A percentile compares a stretch with the other conserved stretches of the same genome.
phyloP scores from a whole-genome alignment of 2,888 invertebrate species.

The Tipula lateralis region DNA sequence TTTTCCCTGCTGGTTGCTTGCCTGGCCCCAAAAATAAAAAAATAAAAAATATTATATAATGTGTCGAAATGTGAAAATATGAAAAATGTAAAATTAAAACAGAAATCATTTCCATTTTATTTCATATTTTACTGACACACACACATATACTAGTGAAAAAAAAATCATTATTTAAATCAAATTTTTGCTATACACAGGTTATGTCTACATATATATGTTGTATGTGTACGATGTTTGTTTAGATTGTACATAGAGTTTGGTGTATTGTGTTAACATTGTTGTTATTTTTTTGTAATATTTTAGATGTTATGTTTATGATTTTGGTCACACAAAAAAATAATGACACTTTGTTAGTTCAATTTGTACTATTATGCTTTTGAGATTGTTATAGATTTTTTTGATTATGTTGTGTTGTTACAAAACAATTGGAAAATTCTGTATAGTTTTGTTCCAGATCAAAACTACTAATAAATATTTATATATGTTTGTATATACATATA shows the following conservation, averaged over 20 bases:
- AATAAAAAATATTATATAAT: background rate
- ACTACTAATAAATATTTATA: background rate
- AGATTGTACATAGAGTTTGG: background rate
- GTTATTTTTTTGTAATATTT: background rate
- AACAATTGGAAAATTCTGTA: background rate
- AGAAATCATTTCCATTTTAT: background rate
- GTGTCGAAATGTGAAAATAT: background rate
- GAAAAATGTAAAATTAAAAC: background rate
- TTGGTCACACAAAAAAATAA: slow-evolving; percentile 19
- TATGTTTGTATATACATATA: background rate
- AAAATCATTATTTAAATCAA: slow-evolving; percentile 19
- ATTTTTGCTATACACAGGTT: background rate
- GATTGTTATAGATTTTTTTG: background rate
- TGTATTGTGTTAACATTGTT: background rate
- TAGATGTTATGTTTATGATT: slow-evolving; percentile 4
- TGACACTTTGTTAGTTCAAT: slow-evolving; percentile 24
- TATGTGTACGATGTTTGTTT: background rate
- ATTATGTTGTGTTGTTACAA: background rate
- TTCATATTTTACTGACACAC: background rate
- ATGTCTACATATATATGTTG: background rate
- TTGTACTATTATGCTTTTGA: background rate
- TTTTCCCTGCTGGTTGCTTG: background rate
- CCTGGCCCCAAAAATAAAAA: background rate
- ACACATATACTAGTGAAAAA: no score
- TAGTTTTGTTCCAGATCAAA: background rate